Evolutionary conservation across 92 coral and sea anemone genomes (phyloP), one percentile per base, ranked within the genome.

Genomic region (Umimayanthus chanpuru): DNA sequence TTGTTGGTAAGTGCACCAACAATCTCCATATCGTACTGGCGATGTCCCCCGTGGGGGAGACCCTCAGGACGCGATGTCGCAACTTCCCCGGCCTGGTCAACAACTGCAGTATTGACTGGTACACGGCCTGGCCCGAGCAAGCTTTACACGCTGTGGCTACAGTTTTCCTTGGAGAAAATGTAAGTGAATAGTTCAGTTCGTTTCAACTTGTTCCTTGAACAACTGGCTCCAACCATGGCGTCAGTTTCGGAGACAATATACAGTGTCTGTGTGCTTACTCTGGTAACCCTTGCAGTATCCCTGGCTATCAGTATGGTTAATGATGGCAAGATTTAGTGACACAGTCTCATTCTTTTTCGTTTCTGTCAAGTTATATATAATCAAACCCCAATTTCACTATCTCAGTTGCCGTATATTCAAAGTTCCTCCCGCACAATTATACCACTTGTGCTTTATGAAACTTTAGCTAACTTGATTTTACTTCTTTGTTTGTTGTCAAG

Each of bases 11-110:
- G 85, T 97, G 97, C 81, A 94, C 99, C 61, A 95, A 94, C 94
- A 97, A 97, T 85, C 96, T 97, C 9, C 99, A 97, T 32, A 97
- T 95, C 81, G 99, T 97, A 65, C 76, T 97, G 56, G 99, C 99
- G 73, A 97, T 97, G 99, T 97, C 99, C 18, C 99, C 99, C 87
- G 99, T 97, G 85, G 99, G 99, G 44, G 99, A 97, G 66, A 94
- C 96, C 16, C 94, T 97, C 20, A 92, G 99, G 89, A 97, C 99
- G 9, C 94, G 99, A 14, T 97, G 99, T 79, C 98, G 99, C 81
- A 97, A 97, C 94, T 97, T 97, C 89, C 99, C 99, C 10, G 99
- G 99, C 26, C 92, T 97, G 81, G 99, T 97, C 40, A 97, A 97
- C 78, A 97, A 97, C 92, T 96, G 98, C 85, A 97, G 98, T 81